Conservation (phyloP, 2,113 vertebrate genomes). For the Vanacampus margaritifer region DNA sequence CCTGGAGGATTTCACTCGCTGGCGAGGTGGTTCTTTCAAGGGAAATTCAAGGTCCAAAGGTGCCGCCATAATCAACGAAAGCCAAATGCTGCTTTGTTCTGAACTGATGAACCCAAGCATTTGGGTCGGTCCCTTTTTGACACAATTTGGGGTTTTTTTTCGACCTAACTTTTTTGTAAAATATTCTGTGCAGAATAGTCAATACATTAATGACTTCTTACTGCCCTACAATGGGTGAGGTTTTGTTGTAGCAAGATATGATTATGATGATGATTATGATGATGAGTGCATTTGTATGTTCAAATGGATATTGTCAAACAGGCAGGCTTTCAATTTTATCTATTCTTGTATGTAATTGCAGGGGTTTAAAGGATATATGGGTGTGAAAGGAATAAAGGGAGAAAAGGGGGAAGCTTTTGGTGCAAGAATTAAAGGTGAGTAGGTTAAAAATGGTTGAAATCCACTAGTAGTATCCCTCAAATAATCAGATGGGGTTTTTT, state of each 20-base stretch:
- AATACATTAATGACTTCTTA: neutral
- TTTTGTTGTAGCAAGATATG: too few relatives aligned
- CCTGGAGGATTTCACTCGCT: too few relatives aligned
- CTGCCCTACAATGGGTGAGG: too few relatives aligned
- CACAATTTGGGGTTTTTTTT: too few relatives aligned
- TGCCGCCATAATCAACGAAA: too few relatives aligned
- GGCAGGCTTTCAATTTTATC: neutral
- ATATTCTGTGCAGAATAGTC: neutral
- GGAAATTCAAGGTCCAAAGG: too few relatives aligned
- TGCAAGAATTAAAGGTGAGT: slow-evolving; percentile 36
- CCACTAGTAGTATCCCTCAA: neutral
- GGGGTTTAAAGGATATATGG: slow-evolving; percentile 44
- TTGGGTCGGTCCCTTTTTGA: too few relatives aligned
- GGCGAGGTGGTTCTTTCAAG: too few relatives aligned
- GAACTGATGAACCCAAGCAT: too few relatives aligned
- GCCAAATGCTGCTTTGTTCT: too few relatives aligned
- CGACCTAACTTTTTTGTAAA: too few relatives aligned
- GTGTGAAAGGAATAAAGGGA: slow-evolving; percentile 52
- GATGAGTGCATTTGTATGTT: neutral
- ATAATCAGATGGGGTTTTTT: neutral
- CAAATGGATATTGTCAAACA: neutral
- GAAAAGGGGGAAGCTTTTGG: slow-evolving; percentile 47
- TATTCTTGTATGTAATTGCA: slow-evolving; percentile 16
- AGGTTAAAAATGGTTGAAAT: neutral
- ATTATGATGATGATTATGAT: too few relatives aligned